Evolutionary conservation across 2,113 vertebrate species (phyloP).

Genomic region (Chloropsis hardwickii): DNA sequence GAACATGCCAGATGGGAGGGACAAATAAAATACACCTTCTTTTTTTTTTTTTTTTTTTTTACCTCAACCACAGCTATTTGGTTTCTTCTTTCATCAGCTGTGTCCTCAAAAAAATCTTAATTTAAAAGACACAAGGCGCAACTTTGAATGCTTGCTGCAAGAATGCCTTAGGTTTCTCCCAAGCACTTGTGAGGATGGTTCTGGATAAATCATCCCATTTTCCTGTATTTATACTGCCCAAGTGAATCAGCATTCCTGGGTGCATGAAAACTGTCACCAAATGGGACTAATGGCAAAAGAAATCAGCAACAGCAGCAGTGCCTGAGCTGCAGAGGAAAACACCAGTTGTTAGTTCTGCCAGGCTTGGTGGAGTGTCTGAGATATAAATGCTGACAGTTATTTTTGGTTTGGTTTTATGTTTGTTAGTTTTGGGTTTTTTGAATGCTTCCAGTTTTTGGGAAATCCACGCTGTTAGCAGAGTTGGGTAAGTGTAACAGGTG

Average conservation of each 20-base stretch:
- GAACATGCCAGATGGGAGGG: not conserved
- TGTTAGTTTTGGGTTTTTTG: not conserved
- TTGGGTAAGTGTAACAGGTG: not conserved
- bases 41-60: not conserved
- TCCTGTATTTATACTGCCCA: not conserved
- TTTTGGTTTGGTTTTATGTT: not conserved
- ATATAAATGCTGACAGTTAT: not conserved
- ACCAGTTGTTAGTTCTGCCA: not conserved
- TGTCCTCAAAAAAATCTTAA: not conserved
- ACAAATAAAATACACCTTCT: not conserved
- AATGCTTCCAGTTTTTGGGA: not conserved
- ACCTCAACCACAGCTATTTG: fast-evolving
- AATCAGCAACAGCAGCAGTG: not conserved
- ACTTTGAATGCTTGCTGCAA: not conserved
- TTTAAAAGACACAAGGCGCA: not conserved
- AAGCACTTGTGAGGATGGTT: not conserved
- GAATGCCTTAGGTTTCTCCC: not conserved
- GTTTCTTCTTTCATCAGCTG: not conserved
- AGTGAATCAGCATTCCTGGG: not conserved
- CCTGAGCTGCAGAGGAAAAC: not conserved
- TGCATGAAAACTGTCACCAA: not conserved
- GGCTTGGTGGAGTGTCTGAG: not conserved
- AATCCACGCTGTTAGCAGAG: not conserved
- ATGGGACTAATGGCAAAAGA: not conserved
- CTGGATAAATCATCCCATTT: not conserved